Evolutionary conservation across 2,888 invertebrate genomes (phyloP), one percentile per base, ranked within the genome.

Genomic region (Ernsta delagoae): DNA sequence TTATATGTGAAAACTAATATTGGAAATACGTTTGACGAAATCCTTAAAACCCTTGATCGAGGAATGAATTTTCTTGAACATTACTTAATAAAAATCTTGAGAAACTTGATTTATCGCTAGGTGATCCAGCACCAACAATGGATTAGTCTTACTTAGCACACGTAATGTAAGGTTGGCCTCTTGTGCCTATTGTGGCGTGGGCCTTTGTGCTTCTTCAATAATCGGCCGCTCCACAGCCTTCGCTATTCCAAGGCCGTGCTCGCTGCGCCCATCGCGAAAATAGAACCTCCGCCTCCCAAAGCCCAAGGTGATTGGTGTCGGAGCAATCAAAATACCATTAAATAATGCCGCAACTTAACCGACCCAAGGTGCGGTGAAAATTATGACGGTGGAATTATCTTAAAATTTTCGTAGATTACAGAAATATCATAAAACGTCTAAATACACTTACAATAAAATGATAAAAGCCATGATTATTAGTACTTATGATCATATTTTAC

Each of bases 301-400:
- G 70, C 74, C 71, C 71, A 73, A 70, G 72, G 72, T 76, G 75
- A 79, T 78, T 78, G 74, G 79, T 79, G 79, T 79, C 73, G 71
- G 76, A 75, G 76, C 68, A 59, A 68, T 68, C 68, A 68, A 68
- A 68, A 63, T 50, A 45, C 68, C 68, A 68, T 68, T 68, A 68
- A 63, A 63, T 63, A 62, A 68, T 63, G 57, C 56, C 36, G 36
- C 6, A 62, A 16, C 36, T n/a, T 50, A 36, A n/a, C 43, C 57
- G 31, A 48, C 53, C 4, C 5, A 62, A n/a, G 56, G 56, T 56
- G 54, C 31, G 54, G 9, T 54, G 31, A 34, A 56, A 56, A 24
- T 5, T 31, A 56, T 11, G n/a, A 34, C 5, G 24, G 24, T 6
- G 16, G 9, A 36, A 36, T 36, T 5, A 36, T 5, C 36, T 36